Conservation (phyloP, 2,888 invertebrate species). For the Loripinus fragilis region DNA sequence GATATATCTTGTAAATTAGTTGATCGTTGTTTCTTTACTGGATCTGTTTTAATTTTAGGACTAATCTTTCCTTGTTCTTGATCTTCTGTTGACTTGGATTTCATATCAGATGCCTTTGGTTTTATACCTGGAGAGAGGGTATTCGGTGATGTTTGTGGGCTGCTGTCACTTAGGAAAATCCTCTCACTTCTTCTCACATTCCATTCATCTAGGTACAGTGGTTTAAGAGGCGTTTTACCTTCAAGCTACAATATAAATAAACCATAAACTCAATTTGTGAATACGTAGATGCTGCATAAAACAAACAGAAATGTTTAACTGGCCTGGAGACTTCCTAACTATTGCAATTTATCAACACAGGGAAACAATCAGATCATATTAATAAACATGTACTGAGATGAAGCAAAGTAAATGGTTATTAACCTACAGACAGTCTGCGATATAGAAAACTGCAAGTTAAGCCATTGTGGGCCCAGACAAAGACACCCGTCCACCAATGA, state of each 20-base stretch:
- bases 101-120: constrained; percentile 21
- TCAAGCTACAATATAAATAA: constrained; percentile 65
- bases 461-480: no score
- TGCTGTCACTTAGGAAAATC: constrained; percentile 83
- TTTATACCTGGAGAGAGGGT: constrained; percentile 36
- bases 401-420: no score
- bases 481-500: no score
- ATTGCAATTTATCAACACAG: no score
- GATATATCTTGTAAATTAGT: constrained; percentile 72
- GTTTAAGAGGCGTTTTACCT: constrained; percentile 67
- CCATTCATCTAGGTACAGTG: constrained; percentile 81
- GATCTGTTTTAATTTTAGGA: constrained; percentile 41
- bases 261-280: no score
- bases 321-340: no score
- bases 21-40: constrained; percentile 38
- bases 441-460: no score
- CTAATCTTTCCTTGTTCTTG: constrained; percentile 37
- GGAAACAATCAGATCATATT: no score
- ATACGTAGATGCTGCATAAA: no score
- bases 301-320: no score
- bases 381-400: no score
- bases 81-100: constrained; percentile 25
- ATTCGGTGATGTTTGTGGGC: constrained; percentile 74
- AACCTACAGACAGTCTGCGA: no score
- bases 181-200: constrained; percentile 82